Percentiles rank a stretch among this genome's conserved stretches.
Conservation (phyloP, 2,113 vertebrate genomes). For the Microcebus lehilahytsara region DNA sequence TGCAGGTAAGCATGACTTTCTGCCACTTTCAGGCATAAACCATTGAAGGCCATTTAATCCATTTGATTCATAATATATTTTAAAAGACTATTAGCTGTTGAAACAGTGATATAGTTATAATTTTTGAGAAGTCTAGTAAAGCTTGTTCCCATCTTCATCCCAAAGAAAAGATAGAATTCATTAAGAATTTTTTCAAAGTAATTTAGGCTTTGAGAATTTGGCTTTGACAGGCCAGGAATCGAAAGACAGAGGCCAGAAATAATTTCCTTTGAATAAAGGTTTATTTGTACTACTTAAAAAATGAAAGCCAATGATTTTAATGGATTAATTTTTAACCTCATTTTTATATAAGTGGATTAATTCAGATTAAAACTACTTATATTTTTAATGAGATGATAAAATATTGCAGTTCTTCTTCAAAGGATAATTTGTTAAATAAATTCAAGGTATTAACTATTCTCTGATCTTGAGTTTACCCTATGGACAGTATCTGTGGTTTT, state of each 20-base stretch:
- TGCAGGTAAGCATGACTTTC: neutral
- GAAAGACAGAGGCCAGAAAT: neutral
- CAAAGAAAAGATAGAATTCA: neutral
- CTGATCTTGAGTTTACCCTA: neutral
- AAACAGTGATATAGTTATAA: neutral
- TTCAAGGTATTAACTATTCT: neutral
- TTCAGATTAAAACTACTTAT: neutral
- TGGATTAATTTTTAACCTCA: neutral
- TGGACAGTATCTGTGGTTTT: neutral
- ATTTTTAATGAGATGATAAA: neutral
- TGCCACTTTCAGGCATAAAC: neutral
- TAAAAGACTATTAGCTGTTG: neutral
- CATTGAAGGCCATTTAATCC: neutral
- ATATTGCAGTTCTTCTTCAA: neutral
- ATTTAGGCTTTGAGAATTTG: neutral
- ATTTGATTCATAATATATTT: neutral
- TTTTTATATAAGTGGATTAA: neutral
- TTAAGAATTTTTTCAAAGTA: neutral
- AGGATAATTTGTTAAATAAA: neutral
- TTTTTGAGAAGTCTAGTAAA: neutral
- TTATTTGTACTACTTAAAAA: neutral
- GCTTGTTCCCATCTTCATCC: neutral
- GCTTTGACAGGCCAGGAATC: neutral
- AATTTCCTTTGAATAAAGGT: neutral
- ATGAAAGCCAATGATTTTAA: neutral